phyloP scores from a whole-genome alignment of 2,797 vertebrate genomes.

The Scarus forsteni region DNA sequence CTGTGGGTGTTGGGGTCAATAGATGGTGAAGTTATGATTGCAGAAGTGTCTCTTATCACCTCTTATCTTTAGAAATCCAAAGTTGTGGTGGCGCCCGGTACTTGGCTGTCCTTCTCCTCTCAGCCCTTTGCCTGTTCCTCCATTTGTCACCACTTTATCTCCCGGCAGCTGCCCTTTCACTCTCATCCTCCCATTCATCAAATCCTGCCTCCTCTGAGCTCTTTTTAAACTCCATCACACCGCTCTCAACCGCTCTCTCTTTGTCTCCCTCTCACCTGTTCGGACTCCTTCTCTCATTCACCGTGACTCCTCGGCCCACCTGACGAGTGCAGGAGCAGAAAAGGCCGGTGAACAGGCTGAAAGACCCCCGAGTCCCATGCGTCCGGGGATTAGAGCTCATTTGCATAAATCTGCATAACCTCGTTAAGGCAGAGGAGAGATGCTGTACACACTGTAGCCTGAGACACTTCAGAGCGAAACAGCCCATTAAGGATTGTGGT shows the following conservation, averaged over 20 bases:
- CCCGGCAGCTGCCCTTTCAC: conserved; percentile 53
- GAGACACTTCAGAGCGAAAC: conserved; percentile 69
- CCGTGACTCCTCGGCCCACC: conserved; percentile 29
- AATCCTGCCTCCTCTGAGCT: conserved; percentile 4
- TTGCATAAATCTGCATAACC: conserved; percentile 81
- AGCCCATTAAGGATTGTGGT: conserved; percentile 69
- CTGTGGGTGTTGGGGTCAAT: background rate
- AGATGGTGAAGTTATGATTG: background rate
- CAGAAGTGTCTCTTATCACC: conserved; percentile 7
- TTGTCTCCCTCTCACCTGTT: conserved; percentile 32
- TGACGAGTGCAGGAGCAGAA: conserved; percentile 33
- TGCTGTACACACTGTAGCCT: conserved; percentile 58
- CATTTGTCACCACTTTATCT: conserved; percentile 62
- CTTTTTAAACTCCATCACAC: conserved; percentile 50
- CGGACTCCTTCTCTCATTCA: conserved; percentile 35
- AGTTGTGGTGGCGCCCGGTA: background rate
- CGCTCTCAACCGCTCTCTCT: conserved; percentile 28
- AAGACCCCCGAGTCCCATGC: conserved; percentile 41
- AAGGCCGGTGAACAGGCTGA: conserved; percentile 47
- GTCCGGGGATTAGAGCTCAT: conserved; percentile 66
- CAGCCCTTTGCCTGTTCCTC: conserved; percentile 39
- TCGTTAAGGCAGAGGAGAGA: conserved; percentile 60
- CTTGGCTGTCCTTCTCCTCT: conserved; percentile 25
- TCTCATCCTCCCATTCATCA: conserved; percentile 58
- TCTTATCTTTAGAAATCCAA: conserved; percentile 4